Base-by-base conservation (phyloP, 2,113 vertebrate species). In the Proterorhinus semilunaris region DNA sequence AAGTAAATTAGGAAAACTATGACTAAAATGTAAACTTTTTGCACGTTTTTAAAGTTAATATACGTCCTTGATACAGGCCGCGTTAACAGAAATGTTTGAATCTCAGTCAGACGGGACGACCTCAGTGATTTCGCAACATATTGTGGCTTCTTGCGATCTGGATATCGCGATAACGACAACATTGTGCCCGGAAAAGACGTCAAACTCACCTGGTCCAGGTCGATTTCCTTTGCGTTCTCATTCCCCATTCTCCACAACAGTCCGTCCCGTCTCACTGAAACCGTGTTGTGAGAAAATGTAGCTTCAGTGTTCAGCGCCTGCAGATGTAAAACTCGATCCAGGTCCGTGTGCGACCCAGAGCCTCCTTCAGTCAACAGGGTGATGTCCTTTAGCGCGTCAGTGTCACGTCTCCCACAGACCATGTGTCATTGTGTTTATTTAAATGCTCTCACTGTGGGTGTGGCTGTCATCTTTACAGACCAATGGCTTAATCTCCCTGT, bases 201-300 rank as follows among this genome's bases (percentile, higher is more conserved):
- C 3, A 0, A 45, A 51, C 15, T 81, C 84, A 93, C 92, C 91
- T 84, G 8, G 2, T 10, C 65, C 3, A 6, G 7, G 27, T 75
- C 81, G 49, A 72, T 68, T 12, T 17, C 49, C 57, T 62, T 61
- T 9, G 91, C 89, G 5, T 80, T 48, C 9, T 87, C 86, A 43
- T 91, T 93, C 44, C 93, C 93, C 92, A 93, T 93, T 47, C 58
- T 52, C 59, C 11, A 3, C 21, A 76, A 36, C 27, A 36, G 71
- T 12, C 44, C 52, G 48, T 21, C 21, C 1, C 3, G 27, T 36
- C 27, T 36, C 27, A 36, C 27, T 36, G 27, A 36, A 36, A 3
- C 27, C 4, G 0, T 36, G 27, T 3, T 5, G 27, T 36, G 4
- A 36, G 3, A 36, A 36, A 36, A 3, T 36, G 3, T 5, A 36